Percentiles rank a stretch among this genome's conserved stretches.
phyloP scores from a whole-genome alignment of 2,113 vertebrate genomes.

The Rhinoderma darwinii region DNA sequence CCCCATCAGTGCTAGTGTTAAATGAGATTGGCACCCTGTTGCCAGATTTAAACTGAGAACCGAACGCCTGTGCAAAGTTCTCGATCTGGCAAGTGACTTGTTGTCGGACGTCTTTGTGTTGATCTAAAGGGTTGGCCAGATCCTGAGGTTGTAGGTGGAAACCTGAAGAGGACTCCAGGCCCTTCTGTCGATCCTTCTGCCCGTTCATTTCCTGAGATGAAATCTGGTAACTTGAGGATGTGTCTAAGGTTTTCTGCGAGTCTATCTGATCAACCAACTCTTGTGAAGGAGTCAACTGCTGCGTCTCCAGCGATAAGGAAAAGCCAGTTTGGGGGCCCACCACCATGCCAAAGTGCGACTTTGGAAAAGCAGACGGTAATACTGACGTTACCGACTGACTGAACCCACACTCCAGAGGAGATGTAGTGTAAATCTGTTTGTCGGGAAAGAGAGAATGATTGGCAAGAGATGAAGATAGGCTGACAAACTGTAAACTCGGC shows the following conservation, averaged over 20 bases:
- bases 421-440: constrained; percentile 92
- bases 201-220: constrained; percentile 89
- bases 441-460: constrained; percentile 92
- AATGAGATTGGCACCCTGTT: constrained; percentile 95
- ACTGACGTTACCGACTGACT: constrained; percentile 91
- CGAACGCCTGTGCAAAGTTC: constrained; percentile 99
- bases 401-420: constrained; percentile 93
- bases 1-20: constrained; percentile 85
- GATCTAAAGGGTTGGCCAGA: constrained; percentile 86
- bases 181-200: constrained; percentile 91
- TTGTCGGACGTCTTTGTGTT: constrained; percentile 88
- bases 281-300: constrained; percentile 98
- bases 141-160: constrained; percentile 90
- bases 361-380: constrained; percentile 90
- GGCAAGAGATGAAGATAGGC: constrained; percentile 89
- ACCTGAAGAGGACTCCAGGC: constrained; percentile 80
- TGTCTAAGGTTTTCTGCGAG: constrained; percentile 86
- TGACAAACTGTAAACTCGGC: constrained; percentile 89
- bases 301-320: constrained; percentile 92
- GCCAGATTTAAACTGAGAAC: constrained; percentile 98
- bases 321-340: constrained; percentile 90
- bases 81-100: constrained; percentile 96
- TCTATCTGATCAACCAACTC: constrained; percentile 98
- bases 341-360: constrained; percentile 95
- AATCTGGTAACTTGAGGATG: constrained; percentile 87